Percentiles rank a stretch among this genome's conserved stretches.
phyloP scores from a whole-genome alignment of 2,888 invertebrate genomes.

The Synergus gifuensis region DNA sequence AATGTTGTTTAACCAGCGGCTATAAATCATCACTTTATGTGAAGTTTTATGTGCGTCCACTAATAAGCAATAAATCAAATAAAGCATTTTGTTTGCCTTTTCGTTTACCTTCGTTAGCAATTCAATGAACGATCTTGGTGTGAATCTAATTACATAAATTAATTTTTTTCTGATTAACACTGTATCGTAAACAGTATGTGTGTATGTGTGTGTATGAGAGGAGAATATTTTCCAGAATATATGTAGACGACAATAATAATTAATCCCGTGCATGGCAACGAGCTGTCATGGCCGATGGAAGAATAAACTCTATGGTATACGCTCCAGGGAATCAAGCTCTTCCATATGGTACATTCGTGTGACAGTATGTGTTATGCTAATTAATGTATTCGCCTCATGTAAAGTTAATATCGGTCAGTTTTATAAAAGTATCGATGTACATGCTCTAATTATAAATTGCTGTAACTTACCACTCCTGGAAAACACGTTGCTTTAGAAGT shows the following conservation, averaged over 20 bases:
- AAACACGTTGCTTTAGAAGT: no score
- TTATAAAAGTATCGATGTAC: constrained; percentile 22
- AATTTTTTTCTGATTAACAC: constrained; percentile 39
- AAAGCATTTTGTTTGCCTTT: neutral
- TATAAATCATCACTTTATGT: neutral
- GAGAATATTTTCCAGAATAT: constrained; percentile 19
- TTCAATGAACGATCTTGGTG: constrained; percentile 27
- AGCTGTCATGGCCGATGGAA: constrained; percentile 41
- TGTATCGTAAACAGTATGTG: constrained; percentile 11
- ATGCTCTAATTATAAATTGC: no score
- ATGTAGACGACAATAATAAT: constrained; percentile 35
- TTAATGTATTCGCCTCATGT: constrained; percentile 48
- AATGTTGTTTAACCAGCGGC: neutral
- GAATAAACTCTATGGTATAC: constrained; percentile 47
- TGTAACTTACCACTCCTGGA: no score
- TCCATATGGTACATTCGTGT: constrained; percentile 50
- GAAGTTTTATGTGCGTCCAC: neutral
- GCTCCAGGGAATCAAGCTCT: constrained; percentile 55
- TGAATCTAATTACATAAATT: constrained; percentile 16
- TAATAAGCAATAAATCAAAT: constrained; percentile 24
- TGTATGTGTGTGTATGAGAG: constrained; percentile 19
- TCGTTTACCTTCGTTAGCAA: neutral
- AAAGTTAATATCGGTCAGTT: constrained; percentile 44
- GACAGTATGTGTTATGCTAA: constrained; percentile 52
- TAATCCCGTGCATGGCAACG: constrained; percentile 28